Conservation (phyloP, 2,888 invertebrate genomes). For the Pinctada fucata region DNA sequence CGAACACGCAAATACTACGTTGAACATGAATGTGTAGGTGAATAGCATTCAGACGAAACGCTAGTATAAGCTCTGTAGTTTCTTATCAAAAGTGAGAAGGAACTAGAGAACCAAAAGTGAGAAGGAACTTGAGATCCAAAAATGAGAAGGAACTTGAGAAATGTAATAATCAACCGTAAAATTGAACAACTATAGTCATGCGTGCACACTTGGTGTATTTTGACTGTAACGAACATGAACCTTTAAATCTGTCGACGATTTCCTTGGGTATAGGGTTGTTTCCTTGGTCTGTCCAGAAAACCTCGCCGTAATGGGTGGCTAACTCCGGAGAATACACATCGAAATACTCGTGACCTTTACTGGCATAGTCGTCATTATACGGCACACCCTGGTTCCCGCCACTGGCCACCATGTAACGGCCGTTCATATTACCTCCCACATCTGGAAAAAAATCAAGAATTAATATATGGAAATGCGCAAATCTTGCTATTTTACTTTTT, state of each 20-base stretch:
- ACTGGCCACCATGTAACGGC: slow-evolving; percentile 46
- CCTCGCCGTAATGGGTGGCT: slow-evolving; percentile 49
- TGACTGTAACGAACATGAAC: slow-evolving; percentile 15
- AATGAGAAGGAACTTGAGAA: neutral
- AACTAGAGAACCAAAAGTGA: too few relatives aligned
- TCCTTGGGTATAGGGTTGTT: slow-evolving; percentile 45
- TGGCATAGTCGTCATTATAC: slow-evolving; percentile 45
- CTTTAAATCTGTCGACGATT: slow-evolving; percentile 44
- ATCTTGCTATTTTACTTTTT: too few relatives aligned
- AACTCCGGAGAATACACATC: slow-evolving; percentile 49
- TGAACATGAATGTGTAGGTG: too few relatives aligned
- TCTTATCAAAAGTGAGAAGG: too few relatives aligned
- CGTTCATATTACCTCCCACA: slow-evolving; percentile 44
- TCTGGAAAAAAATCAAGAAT: neutral
- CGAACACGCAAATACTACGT: too few relatives aligned
- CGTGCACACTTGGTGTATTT: neutral
- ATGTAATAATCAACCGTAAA: neutral
- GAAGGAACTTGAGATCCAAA: neutral
- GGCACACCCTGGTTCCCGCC: slow-evolving; percentile 40
- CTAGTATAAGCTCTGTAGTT: too few relatives aligned
- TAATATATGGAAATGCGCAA: too few relatives aligned
- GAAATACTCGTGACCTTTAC: slow-evolving; percentile 48
- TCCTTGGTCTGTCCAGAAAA: slow-evolving; percentile 48
- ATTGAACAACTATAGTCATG: neutral
- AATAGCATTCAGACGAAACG: too few relatives aligned